A percentile compares a stretch with the other conserved stretches of the same genome.
These are phyloP conservation scores for Leucophenga montana DNA, from an alignment of 2,888 invertebrate genomes.

Conservation along the genomic window DNA sequence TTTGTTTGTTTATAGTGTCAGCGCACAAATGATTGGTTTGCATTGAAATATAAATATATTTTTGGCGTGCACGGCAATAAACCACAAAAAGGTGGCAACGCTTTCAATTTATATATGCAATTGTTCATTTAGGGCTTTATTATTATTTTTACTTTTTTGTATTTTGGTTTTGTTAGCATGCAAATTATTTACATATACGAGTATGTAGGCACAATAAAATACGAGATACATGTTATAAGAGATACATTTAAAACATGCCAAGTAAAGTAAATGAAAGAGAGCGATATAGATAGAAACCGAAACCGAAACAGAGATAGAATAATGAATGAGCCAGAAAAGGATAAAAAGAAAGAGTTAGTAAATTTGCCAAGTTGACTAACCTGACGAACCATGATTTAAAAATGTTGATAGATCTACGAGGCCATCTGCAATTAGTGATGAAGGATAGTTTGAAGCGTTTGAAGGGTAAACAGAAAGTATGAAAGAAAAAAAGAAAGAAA, in stretches of 20 bases:
- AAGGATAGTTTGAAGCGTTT: conserved; percentile 31
- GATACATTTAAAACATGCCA: background rate
- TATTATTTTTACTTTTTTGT: too few relatives aligned
- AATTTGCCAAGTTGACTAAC: conserved; percentile 67
- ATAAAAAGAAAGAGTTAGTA: conserved; percentile 35
- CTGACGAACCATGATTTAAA: conserved; percentile 74
- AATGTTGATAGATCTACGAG: conserved; percentile 73
- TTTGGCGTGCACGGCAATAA: too few relatives aligned
- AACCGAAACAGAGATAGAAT: conserved; percentile 35
- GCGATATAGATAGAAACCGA: too few relatives aligned
- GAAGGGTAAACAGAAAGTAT: background rate
- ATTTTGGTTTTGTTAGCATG: conserved; percentile 3
- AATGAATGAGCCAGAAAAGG: conserved; percentile 25
- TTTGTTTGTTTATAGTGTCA: too few relatives aligned
- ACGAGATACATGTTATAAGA: too few relatives aligned
- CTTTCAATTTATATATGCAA: too few relatives aligned
- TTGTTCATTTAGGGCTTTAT: too few relatives aligned
- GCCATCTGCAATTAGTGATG: conserved; percentile 70
- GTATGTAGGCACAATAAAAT: too few relatives aligned
- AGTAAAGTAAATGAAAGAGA: background rate
- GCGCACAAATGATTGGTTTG: too few relatives aligned
- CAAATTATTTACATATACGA: background rate
- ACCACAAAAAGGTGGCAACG: too few relatives aligned
- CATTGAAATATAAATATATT: too few relatives aligned
- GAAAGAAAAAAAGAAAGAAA: background rate